phyloP scores from a whole-genome alignment of 2,888 invertebrate species.

The Taphrorychus bicolor region DNA sequence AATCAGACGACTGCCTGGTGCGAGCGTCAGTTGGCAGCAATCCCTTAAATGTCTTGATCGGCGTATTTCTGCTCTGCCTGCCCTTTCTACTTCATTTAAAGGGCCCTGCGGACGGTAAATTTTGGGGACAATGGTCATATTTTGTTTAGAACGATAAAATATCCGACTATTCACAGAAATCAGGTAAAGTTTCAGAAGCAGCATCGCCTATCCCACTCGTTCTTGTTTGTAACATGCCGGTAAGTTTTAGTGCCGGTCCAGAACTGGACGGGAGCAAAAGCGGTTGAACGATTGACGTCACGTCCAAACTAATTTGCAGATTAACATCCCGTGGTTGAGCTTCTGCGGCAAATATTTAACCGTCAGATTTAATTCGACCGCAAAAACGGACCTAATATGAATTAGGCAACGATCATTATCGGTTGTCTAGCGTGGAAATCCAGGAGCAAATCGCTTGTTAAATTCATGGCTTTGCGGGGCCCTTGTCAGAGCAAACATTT shows the following conservation, averaged over 20 bases:
- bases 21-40: conserved; percentile 25
- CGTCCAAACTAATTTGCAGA: not conserved
- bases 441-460: conserved; percentile 19
- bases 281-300: too few species aligned
- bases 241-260: too few species aligned
- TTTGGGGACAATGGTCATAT: conserved; percentile 33
- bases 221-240: too few species aligned
- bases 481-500: conserved; percentile 26
- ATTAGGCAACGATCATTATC: conserved; percentile 24
- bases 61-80: conserved; percentile 23
- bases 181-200: conserved; percentile 11
- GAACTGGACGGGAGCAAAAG: too few species aligned
- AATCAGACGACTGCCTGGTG: conserved; percentile 19
- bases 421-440: conserved; percentile 13
- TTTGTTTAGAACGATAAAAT: conserved; percentile 10
- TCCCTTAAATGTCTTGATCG: conserved; percentile 31
- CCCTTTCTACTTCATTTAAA: conserved; percentile 36
- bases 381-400: conserved; percentile 15
- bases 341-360: conserved; percentile 7
- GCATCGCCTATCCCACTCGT: too few species aligned
- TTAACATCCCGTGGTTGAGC: not conserved
- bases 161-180: conserved; percentile 15
- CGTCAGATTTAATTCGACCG: conserved; percentile 7
- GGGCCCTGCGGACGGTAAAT: conserved; percentile 32
- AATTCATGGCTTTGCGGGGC: conserved; percentile 22